Conservation (phyloP, 2,888 invertebrate genomes). For the Tryphoninae sp. region DNA sequence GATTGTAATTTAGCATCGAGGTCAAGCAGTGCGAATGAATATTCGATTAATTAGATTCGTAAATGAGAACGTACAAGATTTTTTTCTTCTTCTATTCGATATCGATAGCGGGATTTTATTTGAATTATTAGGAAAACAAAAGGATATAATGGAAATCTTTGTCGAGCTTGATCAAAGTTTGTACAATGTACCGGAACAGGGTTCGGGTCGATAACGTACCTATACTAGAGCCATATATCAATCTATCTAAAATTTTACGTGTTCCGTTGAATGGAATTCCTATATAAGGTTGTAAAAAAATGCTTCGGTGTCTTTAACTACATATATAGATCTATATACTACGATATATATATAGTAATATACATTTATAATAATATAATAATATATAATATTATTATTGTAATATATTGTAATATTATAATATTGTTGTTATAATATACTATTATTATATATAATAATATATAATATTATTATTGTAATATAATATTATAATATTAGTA, state of each 20-base stretch:
- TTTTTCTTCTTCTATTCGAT: not conserved
- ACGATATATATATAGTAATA: not conserved
- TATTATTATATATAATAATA: no score
- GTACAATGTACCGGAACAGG: no score
- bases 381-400: no score
- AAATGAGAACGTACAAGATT: not conserved
- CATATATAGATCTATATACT: not conserved
- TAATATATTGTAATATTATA: no score
- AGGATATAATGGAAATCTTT: no score
- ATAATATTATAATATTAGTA: no score
- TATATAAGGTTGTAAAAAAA: not conserved
- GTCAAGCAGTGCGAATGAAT: not conserved
- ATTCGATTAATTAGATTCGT: not conserved
- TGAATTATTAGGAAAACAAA: not conserved
- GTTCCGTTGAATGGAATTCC: not conserved
- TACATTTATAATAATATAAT: no score
- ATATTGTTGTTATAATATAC: no score
- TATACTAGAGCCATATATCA: not conserved
- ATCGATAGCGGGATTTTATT: not conserved
- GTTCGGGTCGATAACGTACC: no score
- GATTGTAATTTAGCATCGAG: not conserved
- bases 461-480: no score
- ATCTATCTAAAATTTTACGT: conserved; percentile 1
- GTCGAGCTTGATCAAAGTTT: no score
- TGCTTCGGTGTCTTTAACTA: not conserved